Evolutionary conservation across 2,113 vertebrate genomes (phyloP).

Genomic region (Stegostoma tigrinum): DNA sequence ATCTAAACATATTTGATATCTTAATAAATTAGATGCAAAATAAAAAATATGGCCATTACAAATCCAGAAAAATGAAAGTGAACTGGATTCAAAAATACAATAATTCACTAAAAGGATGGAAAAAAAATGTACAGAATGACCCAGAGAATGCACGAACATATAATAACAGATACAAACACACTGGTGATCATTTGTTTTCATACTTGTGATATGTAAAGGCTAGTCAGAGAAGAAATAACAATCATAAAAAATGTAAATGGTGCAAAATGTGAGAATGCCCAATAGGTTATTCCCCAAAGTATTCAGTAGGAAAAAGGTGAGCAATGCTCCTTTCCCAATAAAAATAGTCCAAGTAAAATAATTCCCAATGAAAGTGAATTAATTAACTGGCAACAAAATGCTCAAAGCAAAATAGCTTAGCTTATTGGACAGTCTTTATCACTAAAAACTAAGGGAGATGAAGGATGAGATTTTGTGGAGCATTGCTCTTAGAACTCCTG

Average conservation of each 20-base stretch:
- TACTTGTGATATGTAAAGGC: background rate
- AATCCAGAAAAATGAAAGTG: background rate
- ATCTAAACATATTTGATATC: background rate
- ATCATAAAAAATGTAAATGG: background rate
- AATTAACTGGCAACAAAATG: background rate
- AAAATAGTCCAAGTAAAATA: conserved; percentile 17
- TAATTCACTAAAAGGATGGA: background rate
- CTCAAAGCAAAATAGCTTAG: background rate
- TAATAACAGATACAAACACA: background rate
- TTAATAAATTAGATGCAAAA: background rate
- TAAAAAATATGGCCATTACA: background rate
- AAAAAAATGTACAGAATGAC: background rate
- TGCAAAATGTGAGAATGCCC: background rate
- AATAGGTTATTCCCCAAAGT: background rate
- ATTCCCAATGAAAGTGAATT: background rate
- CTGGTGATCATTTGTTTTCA: background rate
- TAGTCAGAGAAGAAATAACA: background rate
- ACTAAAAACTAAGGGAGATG: background rate
- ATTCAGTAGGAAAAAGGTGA: background rate
- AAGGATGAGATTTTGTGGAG: background rate
- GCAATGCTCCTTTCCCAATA: background rate
- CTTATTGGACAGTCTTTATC: background rate
- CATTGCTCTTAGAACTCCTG: background rate
- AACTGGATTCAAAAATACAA: background rate
- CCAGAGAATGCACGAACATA: background rate